Base-by-base conservation (phyloP, 2,113 vertebrate species). In the Cephalopholis sonnerati region DNA sequence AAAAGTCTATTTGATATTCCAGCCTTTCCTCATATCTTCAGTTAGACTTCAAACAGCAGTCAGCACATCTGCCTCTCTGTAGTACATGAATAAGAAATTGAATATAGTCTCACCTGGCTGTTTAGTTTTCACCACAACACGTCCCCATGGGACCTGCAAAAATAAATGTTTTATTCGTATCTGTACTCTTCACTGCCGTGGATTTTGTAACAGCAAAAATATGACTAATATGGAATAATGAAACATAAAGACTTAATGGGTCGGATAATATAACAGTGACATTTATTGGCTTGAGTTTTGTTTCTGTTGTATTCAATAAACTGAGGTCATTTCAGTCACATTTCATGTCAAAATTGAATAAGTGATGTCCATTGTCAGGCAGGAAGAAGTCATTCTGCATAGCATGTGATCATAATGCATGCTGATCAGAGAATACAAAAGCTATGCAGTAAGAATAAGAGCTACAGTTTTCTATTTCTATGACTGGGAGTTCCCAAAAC, bases 221-320 rank as follows among this genome's bases (percentile, higher is more conserved):
- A 22, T 59, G 12, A 39, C 65, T 24, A 70, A 39, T 36, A 54
- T 70, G 13, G 22, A 70, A 41, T 70, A 32, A 39, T 39, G 20
- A 70, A 70, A 70, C 22, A 41, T 11, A 50, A 67, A 41, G 9
- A 41, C 53, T 57, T 20, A 6, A 27, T 57, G 36, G 36, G 36
- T 71, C 10, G 25, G 16, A 20, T 27, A 41, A 41, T 12, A 16
- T 24, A 25, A 11, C 36, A 24, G 24, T 25, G 0, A 0, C 16
- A 44, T 71, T 71, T 71, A 71, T 71, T 71, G n/a, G 53, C 53
- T 20, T 41, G 10, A 12, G 9, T 72, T 46, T 5, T 59, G 5
- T 41, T 12, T 9, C 41, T n/a, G 10, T 44, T 9, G 11, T 44
- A 44, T 44, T 44, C 41, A 44, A 44, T 12, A 44, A 12, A 44